Evolutionary conservation across 2,113 vertebrate species (phyloP).

Genomic region (Lasiurus cinereus): DNA sequence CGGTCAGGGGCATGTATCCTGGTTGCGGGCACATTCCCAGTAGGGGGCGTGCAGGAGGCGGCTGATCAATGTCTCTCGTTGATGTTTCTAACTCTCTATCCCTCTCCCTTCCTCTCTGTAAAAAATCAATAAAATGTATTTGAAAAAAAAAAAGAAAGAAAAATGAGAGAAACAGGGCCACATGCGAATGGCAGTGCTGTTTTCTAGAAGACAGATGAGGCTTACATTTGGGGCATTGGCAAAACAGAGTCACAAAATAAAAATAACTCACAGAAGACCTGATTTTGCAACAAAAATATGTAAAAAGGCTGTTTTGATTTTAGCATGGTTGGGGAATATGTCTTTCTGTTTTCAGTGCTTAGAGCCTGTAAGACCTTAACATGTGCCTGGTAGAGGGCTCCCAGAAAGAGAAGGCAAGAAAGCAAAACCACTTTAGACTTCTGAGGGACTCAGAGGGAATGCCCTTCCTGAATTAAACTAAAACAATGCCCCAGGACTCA

Average conservation of each 20-base stretch:
- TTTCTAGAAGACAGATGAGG: neutral
- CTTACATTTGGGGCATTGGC: neutral
- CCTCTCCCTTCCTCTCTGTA: no score
- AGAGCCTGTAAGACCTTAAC: accelerated
- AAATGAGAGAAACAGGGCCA: accelerated
- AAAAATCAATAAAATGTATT: no score
- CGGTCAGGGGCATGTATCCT: no score
- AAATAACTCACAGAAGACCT: neutral
- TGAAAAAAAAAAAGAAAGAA: no score
- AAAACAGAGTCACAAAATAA: neutral
- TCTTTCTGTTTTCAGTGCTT: accelerated
- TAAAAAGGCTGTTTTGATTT: neutral
- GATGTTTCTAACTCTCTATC: no score
- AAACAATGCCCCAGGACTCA: neutral
- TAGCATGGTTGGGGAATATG: neutral
- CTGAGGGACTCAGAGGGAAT: no score
- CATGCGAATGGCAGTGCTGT: accelerated
- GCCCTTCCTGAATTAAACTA: neutral
- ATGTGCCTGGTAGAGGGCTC: neutral
- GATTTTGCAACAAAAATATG: neutral
- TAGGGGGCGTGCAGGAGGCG: no score
- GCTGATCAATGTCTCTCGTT: no score
- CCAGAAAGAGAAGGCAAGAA: neutral
- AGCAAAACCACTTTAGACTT: neutral
- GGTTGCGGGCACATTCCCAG: no score